phyloP scores from a whole-genome alignment of 2,113 vertebrate genomes.

The Aegithalos caudatus region DNA sequence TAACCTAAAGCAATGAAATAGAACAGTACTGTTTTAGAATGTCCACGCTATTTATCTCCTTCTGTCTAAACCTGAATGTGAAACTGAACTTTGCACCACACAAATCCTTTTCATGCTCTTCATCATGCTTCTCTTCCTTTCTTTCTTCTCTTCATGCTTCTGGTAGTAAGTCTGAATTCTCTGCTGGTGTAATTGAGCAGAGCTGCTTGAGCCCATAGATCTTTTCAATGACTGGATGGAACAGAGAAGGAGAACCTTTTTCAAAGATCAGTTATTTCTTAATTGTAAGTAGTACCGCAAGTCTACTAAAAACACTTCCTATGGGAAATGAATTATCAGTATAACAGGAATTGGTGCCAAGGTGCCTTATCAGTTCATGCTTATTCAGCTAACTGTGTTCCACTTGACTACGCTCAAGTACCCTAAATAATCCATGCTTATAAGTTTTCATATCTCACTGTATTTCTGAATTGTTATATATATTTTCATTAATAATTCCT shows the following conservation, averaged over 20 bases:
- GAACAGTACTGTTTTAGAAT: neutral
- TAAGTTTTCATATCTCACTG: neutral
- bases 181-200: neutral
- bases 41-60: neutral
- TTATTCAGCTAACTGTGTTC: neutral
- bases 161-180: neutral
- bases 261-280: constrained; percentile 1
- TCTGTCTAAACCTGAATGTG: neutral
- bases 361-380: neutral
- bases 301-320: neutral
- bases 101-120: neutral
- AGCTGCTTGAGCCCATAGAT: neutral
- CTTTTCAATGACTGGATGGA: neutral
- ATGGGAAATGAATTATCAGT: neutral
- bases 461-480: neutral
- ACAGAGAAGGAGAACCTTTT: neutral
- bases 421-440: neutral
- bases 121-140: neutral
- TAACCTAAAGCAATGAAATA: neutral
- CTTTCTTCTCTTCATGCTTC: neutral
- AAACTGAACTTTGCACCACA: neutral
- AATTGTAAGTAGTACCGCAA: neutral
- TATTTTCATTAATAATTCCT: neutral
- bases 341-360: neutral
- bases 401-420: neutral